A percentile compares a stretch with the other conserved stretches of the same genome.
phyloP scores from a whole-genome alignment of 2,797 vertebrate genomes.

The Alauda arvensis region DNA sequence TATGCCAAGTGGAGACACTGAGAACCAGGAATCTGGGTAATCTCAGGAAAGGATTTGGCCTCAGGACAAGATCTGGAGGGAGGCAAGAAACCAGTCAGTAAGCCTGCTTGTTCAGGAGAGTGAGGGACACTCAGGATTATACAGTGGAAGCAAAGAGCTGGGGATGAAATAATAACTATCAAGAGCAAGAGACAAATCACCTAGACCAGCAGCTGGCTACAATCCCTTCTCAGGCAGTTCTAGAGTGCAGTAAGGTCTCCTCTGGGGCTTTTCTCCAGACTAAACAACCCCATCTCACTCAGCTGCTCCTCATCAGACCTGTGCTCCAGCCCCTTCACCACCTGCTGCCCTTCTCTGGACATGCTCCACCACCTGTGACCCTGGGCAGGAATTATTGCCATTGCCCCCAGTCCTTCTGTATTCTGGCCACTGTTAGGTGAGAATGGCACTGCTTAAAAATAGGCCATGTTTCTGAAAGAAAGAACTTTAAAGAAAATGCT shows the following conservation, averaged over 20 bases:
- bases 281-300: not conserved
- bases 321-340: not conserved
- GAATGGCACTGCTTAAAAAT: not conserved
- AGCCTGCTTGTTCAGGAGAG: not conserved
- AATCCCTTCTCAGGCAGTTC: not conserved
- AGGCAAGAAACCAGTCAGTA: not conserved
- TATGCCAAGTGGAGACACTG: not conserved
- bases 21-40: not conserved
- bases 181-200: not conserved
- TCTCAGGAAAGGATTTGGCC: not conserved
- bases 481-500: not conserved
- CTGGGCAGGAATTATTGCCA: not conserved
- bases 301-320: not conserved
- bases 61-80: not conserved
- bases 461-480: not conserved
- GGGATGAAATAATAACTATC: not conserved
- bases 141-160: not conserved
- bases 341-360: too few relatives aligned
- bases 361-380: accelerated
- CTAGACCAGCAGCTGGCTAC: not conserved
- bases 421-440: too few relatives aligned
- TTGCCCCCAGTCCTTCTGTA: not conserved
- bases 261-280: not conserved
- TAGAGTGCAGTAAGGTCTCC: not conserved
- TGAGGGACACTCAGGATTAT: not conserved